Conservation (phyloP, 2,113 vertebrate genomes). For the Vimba vimba region DNA sequence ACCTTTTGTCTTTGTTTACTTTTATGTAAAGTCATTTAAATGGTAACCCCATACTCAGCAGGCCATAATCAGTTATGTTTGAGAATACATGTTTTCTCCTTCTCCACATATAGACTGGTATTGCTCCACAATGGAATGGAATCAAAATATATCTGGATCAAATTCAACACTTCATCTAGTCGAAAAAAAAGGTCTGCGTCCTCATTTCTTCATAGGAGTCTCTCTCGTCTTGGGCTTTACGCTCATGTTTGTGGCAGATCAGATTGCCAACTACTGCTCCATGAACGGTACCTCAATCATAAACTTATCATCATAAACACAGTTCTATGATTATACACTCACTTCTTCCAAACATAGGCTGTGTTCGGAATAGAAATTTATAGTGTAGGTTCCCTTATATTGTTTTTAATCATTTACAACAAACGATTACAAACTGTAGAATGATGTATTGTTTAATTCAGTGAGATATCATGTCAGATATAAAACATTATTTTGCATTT, state of each 20-base stretch:
- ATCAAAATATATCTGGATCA: conserved; percentile 52
- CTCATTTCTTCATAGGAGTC: conserved; percentile 74
- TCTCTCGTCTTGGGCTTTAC: conserved; percentile 78
- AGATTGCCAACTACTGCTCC: conserved; percentile 73
- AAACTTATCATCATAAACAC: neutral
- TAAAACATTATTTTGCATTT: neutral
- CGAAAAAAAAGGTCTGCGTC: conserved; percentile 51
- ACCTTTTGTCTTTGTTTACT: neutral
- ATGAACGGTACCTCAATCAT: conserved; percentile 63
- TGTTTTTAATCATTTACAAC: neutral
- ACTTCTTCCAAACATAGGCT: neutral
- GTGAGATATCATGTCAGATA: neutral
- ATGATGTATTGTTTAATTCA: neutral
- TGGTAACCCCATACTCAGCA: neutral
- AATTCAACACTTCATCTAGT: conserved; percentile 24
- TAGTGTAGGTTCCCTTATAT: neutral
- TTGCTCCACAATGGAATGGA: conserved; percentile 40
- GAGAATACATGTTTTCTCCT: neutral
- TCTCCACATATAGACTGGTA: conserved; percentile 59
- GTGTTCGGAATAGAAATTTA: neutral
- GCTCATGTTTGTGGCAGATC: conserved; percentile 82
- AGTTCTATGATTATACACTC: neutral
- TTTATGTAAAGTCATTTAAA: neutral
- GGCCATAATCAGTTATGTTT: neutral
- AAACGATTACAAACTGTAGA: neutral